phyloP scores from a whole-genome alignment of 2,888 invertebrate genomes.

The Cyaniris semiargus region DNA sequence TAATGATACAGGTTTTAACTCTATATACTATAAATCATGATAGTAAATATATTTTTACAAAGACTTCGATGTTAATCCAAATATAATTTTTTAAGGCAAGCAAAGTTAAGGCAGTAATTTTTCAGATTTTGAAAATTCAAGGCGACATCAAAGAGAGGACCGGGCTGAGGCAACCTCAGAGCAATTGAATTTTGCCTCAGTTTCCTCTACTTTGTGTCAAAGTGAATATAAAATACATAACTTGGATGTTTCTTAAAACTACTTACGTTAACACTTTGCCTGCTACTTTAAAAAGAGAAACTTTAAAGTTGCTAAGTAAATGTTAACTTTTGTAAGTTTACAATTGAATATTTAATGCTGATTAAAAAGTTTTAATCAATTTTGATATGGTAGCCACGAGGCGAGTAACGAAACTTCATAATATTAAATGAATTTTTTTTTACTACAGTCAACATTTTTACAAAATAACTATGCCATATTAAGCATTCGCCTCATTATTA shows the following conservation, averaged over 20 bases:
- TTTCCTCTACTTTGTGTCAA: conserved; percentile 39
- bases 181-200: conserved; percentile 42
- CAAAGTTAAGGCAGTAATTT: not conserved
- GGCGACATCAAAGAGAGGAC: conserved; percentile 38
- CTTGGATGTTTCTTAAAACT: conserved; percentile 47
- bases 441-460: no score
- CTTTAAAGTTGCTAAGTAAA: not conserved
- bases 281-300: not conserved
- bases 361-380: not conserved
- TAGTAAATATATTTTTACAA: not conserved
- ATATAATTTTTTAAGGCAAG: not conserved
- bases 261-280: conserved; percentile 28
- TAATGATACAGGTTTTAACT: no score
- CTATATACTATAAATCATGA: no score
- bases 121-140: conserved; percentile 27
- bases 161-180: conserved; percentile 39
- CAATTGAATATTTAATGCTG: not conserved
- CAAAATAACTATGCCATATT: no score
- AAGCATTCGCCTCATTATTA: no score
- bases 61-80: not conserved
- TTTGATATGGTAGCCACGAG: not conserved
- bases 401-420: not conserved
- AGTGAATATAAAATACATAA: conserved; percentile 38
- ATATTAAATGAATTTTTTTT: no score
- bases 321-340: not conserved